Base-by-base conservation (phyloP, 1,140 invertebrate genomes). In the Camponotus floridanus region DNA sequence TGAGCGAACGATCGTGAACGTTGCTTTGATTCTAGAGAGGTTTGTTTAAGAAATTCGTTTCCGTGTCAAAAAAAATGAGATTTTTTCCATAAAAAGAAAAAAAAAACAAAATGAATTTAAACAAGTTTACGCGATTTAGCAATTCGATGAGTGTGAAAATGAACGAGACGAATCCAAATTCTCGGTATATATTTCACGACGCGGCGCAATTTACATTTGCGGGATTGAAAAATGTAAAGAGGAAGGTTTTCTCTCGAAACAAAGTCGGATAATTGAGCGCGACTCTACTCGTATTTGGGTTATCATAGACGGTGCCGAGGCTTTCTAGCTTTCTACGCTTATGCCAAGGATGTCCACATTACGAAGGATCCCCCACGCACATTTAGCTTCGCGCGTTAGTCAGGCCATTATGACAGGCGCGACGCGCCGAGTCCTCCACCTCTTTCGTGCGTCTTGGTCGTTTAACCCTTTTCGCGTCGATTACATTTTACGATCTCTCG, bases 241-340 rank as follows among this genome's bases (percentile, higher is more conserved):
- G 51, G 70, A 87, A 78, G 36, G 33, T 74, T 85, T 87, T 86
- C 86, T 78, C 73, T 61, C 70, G 31, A 76, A 68, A 89, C 84
- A 80, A 88, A 85, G 86, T 74, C 74, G 64, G 39, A 88, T 86
- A 79, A 76, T 55, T 83, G 45, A 73, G 80, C 65, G 45, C 70
- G 64, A n/a, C 21, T 26, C 26, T 55, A 15, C 55, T 31, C n/a
- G 89, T 90, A 92, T 92, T 92, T 92, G 92, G 92, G 92, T 92
- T 92, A 92, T 91, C 88, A 92, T 90, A 87, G 65, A 21, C 79
- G 86, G 62, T 78, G 86, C 86, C 89, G 92, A 93, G 92, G 92
- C 92, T 93, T 93, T 93, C 92, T 92, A 93, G 92, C 92, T 93
- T 93, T 93, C 92, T 93, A 92, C 89, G 91, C 91, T 93, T 93